Evolutionary conservation across 2,888 invertebrate species (phyloP).

Genomic region (Sthenelais limicola): DNA sequence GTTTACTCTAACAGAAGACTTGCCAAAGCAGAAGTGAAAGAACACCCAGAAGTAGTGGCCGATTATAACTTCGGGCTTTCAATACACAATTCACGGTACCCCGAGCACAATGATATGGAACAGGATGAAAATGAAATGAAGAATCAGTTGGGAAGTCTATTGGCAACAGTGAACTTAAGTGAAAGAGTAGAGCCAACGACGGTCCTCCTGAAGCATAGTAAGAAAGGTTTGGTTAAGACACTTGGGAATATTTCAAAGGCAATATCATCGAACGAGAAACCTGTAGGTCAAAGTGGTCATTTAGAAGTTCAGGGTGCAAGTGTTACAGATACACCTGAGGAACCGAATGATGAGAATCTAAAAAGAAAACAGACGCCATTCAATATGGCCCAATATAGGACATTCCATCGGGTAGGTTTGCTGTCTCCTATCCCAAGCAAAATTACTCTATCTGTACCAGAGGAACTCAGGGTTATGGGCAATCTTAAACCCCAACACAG

Average conservation of each 20-base stretch:
- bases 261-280: neutral
- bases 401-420: neutral
- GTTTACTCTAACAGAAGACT: neutral
- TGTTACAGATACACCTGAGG: too few relatives aligned
- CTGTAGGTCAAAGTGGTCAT: too few relatives aligned
- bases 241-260: conserved; percentile 24
- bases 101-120: too few relatives aligned
- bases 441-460: neutral
- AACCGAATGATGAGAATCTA: too few relatives aligned
- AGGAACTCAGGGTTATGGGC: conserved; percentile 2
- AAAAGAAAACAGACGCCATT: too few relatives aligned
- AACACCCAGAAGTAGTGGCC: conserved; percentile 7
- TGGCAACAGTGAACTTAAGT: too few relatives aligned
- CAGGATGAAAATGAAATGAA: too few relatives aligned
- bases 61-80: neutral
- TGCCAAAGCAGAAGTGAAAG: neutral
- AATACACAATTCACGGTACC: too few relatives aligned
- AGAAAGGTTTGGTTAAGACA: conserved; percentile 1
- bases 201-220: too few relatives aligned
- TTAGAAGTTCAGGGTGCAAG: too few relatives aligned
- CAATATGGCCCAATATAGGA: neutral
- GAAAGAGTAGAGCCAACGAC: too few relatives aligned
- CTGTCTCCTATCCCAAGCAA: neutral
- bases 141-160: too few relatives aligned
- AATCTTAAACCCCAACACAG: conserved; percentile 16